Evolutionary conservation across 2,888 invertebrate genomes (phyloP).

Genomic region (Malacosoma neustria): DNA sequence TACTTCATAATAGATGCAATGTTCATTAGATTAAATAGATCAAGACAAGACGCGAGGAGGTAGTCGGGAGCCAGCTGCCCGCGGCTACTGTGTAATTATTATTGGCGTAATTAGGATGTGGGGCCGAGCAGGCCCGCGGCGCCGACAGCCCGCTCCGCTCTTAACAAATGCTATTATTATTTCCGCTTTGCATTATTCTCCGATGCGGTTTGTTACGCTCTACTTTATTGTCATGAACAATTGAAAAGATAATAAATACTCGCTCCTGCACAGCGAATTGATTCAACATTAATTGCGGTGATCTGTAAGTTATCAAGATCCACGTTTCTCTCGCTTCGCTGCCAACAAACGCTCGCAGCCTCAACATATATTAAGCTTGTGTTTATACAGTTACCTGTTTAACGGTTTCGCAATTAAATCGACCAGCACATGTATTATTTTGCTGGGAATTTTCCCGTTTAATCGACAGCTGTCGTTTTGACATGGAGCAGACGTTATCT

Average conservation of each 20-base stretch:
- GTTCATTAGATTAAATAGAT: slow-evolving; percentile 30
- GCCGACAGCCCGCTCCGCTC: slow-evolving; percentile 42
- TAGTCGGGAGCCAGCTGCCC: slow-evolving; percentile 38
- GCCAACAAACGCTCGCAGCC: slow-evolving; percentile 4
- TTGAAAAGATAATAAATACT: slow-evolving; percentile 56
- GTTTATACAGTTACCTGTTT: slow-evolving; percentile 46
- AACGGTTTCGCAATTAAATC: slow-evolving; percentile 41
- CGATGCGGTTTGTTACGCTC: slow-evolving; percentile 52
- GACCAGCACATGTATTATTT: slow-evolving; percentile 27
- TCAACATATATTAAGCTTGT: slow-evolving; percentile 15
- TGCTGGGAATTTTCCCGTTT: slow-evolving; percentile 26
- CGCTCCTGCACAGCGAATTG: slow-evolving; percentile 49
- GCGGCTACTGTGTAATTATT: slow-evolving; percentile 65
- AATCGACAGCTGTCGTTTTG: slow-evolving; percentile 26
- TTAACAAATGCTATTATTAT: slow-evolving; percentile 67
- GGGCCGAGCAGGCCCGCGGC: slow-evolving; percentile 52
- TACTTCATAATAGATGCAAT: background rate
- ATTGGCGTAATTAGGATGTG: slow-evolving; percentile 72
- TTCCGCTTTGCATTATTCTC: slow-evolving; percentile 62
- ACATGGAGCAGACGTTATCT: slow-evolving; percentile 11
- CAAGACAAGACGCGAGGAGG: slow-evolving; percentile 34
- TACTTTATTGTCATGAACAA: slow-evolving; percentile 59
- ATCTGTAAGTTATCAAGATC: slow-evolving; percentile 39
- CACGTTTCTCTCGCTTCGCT: slow-evolving; percentile 16
- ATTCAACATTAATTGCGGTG: slow-evolving; percentile 52